phyloP scores from a whole-genome alignment of 1,140 invertebrate genomes.

The Drosophila yakuba region DNA sequence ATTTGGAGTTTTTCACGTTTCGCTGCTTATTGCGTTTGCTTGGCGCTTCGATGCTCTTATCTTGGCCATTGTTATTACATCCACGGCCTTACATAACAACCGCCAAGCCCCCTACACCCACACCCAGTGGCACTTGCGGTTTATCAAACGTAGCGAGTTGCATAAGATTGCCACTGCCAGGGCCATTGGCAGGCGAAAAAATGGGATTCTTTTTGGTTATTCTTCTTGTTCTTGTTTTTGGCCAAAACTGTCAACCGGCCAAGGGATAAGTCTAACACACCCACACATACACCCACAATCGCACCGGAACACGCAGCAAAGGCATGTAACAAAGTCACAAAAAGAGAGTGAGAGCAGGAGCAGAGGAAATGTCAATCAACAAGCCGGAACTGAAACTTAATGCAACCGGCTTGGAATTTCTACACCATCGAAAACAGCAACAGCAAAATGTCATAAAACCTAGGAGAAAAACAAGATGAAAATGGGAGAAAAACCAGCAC shows the following conservation, averaged over 20 bases:
- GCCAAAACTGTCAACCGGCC: slow-evolving; percentile 38
- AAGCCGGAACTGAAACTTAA: slow-evolving; percentile 74
- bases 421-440: slow-evolving; percentile 15
- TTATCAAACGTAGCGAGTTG: slow-evolving; percentile 52
- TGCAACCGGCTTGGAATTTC: slow-evolving; percentile 63
- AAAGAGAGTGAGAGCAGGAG: neutral
- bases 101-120: neutral
- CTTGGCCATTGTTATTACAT: slow-evolving; percentile 44
- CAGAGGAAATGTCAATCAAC: slow-evolving; percentile 76
- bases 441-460: slow-evolving; percentile 27
- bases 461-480: neutral
- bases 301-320: no score
- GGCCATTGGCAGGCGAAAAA: slow-evolving; percentile 24
- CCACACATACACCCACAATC: neutral
- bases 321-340: slow-evolving; percentile 7
- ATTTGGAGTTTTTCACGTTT: slow-evolving; percentile 58
- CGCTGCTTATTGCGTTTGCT: slow-evolving; percentile 37
- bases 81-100: slow-evolving; percentile 39
- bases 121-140: slow-evolving; percentile 34
- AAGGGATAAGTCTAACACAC: slow-evolving; percentile 21
- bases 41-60: slow-evolving; percentile 36
- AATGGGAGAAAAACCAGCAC: neutral
- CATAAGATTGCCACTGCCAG: slow-evolving; percentile 39
- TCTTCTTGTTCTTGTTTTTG: slow-evolving; percentile 23
- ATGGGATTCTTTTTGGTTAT: neutral